Conservation (phyloP, 2,797 vertebrate genomes). For the Esox lucius region DNA sequence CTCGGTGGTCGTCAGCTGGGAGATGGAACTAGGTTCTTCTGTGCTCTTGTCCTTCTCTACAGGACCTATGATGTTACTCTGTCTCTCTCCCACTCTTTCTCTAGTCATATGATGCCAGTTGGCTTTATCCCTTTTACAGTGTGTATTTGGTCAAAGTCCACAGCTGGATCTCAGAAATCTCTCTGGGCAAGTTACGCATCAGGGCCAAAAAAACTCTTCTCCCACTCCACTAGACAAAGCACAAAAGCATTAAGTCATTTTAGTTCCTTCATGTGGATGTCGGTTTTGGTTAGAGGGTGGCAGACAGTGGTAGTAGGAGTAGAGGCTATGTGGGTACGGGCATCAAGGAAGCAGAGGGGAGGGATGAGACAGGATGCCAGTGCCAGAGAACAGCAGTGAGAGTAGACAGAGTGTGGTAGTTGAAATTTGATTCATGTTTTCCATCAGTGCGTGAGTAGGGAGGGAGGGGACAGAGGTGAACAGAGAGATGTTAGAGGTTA, state of each 20-base stretch:
- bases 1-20: constrained; percentile 59
- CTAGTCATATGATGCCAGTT: constrained; percentile 1
- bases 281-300: constrained; percentile 24
- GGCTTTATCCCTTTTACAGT: not conserved
- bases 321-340: not conserved
- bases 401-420: constrained; percentile 47
- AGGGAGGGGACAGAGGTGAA: constrained; percentile 21
- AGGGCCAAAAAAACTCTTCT: constrained; percentile 11
- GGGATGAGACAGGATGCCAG: constrained; percentile 21
- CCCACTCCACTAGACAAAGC: constrained; percentile 40
- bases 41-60: constrained; percentile 46
- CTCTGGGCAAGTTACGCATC: constrained; percentile 10
- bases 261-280: constrained; percentile 35
- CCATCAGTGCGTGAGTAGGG: constrained; percentile 43
- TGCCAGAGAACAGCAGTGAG: constrained; percentile 61
- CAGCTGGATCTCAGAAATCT: constrained; percentile 21
- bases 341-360: not conserved
- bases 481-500: constrained; percentile 44
- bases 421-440: constrained; percentile 48
- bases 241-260: constrained; percentile 60
- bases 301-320: constrained; percentile 28
- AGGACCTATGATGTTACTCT: constrained; percentile 32
- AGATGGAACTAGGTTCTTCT: constrained; percentile 35
- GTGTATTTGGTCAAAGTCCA: constrained; percentile 38
- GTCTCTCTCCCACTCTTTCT: constrained; percentile 7